Evolutionary conservation across 1,140 invertebrate species (phyloP).

Genomic region (Drosophila nigromelanica): DNA sequence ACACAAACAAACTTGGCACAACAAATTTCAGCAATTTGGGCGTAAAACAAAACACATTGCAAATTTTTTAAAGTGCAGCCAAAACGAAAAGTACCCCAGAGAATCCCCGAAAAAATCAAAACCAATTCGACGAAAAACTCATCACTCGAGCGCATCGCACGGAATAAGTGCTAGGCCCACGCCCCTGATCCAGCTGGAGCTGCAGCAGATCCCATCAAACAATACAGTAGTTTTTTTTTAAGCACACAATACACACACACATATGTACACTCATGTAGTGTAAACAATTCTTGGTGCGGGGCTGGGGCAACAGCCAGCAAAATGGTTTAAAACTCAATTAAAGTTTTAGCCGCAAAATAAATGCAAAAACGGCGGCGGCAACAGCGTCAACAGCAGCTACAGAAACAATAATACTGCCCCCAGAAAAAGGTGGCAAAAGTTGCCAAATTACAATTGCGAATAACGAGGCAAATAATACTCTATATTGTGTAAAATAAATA

Average conservation of each 20-base stretch:
- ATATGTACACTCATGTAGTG: slow-evolving; percentile 4
- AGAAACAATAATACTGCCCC: slow-evolving; percentile 36
- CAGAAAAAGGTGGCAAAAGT: slow-evolving; percentile 19
- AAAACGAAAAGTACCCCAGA: slow-evolving; percentile 17
- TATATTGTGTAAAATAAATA: not conserved
- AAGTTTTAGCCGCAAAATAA: slow-evolving; percentile 84
- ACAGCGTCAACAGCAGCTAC: slow-evolving; percentile 56
- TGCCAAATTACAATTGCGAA: slow-evolving; percentile 2
- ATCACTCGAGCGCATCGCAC: slow-evolving; percentile 60
- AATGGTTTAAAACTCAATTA: slow-evolving; percentile 84
- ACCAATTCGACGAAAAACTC: slow-evolving; percentile 57
- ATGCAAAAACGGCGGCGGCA: slow-evolving; percentile 63
- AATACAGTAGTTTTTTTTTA: slow-evolving; percentile 45
- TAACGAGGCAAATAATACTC: slow-evolving; percentile 5
- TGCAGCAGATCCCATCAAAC: slow-evolving; percentile 59
- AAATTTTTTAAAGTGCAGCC: slow-evolving; percentile 48
- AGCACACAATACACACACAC: slow-evolving; percentile 12
- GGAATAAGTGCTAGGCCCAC: slow-evolving; percentile 34
- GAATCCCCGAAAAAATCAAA: slow-evolving; percentile 38
- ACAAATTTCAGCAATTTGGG: slow-evolving; percentile 39
- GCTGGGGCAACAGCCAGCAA: slow-evolving; percentile 52
- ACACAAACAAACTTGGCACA: slow-evolving; percentile 21
- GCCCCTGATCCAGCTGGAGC: slow-evolving; percentile 13
- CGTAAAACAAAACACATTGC: slow-evolving; percentile 38
- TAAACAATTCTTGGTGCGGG: slow-evolving; percentile 29